Conservation (phyloP, 1,140 invertebrate species). For the Colletes gigas region DNA sequence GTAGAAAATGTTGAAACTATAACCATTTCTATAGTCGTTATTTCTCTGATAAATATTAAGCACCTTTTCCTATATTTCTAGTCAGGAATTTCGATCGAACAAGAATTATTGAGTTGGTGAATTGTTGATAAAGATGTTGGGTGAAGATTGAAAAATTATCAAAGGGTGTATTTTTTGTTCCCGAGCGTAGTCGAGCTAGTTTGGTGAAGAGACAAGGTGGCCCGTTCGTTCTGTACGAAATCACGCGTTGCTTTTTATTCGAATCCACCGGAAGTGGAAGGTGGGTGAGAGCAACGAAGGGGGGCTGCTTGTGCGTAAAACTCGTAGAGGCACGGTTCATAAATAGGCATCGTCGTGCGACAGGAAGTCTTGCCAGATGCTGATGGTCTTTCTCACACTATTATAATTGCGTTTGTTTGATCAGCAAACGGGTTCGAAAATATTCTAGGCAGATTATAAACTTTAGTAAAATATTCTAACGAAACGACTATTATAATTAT, state of each 20-base stretch:
- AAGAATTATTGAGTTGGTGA: too few relatives aligned
- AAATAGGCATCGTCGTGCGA: conserved; percentile 52
- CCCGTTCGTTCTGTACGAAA: conserved; percentile 17
- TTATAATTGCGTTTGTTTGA: conserved; percentile 47
- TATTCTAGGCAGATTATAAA: not conserved
- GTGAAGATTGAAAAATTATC: too few relatives aligned
- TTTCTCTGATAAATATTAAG: too few relatives aligned
- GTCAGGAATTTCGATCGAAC: too few relatives aligned
- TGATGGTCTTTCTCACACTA: conserved; percentile 41
- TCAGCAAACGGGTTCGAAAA: not conserved
- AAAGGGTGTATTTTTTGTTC: not conserved
- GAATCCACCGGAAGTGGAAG: conserved; percentile 50
- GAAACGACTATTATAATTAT: too few relatives aligned
- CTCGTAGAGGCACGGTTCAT: conserved; percentile 46
- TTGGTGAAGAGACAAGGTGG: not conserved
- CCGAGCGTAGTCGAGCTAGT: not conserved
- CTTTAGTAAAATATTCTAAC: too few relatives aligned
- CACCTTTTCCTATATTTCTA: too few relatives aligned
- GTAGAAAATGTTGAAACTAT: too few relatives aligned
- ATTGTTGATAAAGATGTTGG: too few relatives aligned
- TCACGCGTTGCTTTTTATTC: conserved; percentile 51
- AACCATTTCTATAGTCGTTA: too few relatives aligned
- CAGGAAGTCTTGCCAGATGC: conserved; percentile 62
- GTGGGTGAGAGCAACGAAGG: conserved; percentile 36
- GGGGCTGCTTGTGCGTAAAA: conserved; percentile 52